Base-by-base conservation (phyloP, 2,888 invertebrate species). In the Lomographa bimaculata region DNA sequence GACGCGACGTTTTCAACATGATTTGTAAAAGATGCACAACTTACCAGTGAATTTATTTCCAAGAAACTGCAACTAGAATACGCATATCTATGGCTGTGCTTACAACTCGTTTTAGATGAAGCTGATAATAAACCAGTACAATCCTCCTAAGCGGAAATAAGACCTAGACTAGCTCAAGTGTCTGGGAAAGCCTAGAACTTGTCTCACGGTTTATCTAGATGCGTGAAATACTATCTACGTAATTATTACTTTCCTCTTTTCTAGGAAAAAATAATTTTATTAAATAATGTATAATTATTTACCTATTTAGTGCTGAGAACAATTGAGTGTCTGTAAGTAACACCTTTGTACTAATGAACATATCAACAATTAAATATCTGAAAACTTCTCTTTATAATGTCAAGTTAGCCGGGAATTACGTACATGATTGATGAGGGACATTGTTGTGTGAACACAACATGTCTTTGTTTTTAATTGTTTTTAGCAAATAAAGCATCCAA, bases 161-260 rank as follows among this genome's bases (percentile, higher is more conserved):
- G 14, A 28, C 27, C 10, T 12, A 26, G 27, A 17, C 26, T 8
- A 27, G 33, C 14, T 26, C 32, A 21, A 23, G 33, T 26, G 28
- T 40, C 34, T 40, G 40, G 28, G 40, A 40, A 24, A 40, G 24
- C 28, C 23, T 34, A 28, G 18, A 28, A 28, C 40, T 28, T 12
- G 24, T 34, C 23, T 9, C 27, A 32, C 33, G 27, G 25, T 24
- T 17, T 5, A 33, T 20, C 23, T 7, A 40, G 18, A 33, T 28
- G 27, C 8, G 19, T 26, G 7, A 10, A 19, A 26, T 14, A 25
- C 29, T 30, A 7, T 10, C 19, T 7, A 9, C 3, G 8, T 26
- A 25, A 29, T 19, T 25, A 7, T n/a, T n/a, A n/a, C n/a, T n/a
- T n/a, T n/a, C n/a, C n/a, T n/a, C n/a, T n/a, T n/a, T n/a, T n/a